Conservation (phyloP, 2,113 vertebrate species). For the Sinosuthora webbiana region DNA sequence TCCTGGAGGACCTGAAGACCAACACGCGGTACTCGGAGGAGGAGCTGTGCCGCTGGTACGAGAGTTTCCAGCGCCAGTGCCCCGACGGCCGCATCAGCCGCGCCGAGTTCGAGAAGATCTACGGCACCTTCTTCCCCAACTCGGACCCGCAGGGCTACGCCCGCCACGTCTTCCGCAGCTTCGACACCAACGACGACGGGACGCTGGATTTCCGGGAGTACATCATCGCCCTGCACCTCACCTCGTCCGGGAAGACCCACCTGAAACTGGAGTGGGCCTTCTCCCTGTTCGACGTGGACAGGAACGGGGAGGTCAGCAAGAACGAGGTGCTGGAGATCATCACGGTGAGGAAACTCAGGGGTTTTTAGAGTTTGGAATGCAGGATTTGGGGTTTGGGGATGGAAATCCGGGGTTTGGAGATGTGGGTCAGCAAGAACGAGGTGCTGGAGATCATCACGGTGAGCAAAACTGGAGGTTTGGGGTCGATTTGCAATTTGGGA, state of each 20-base stretch:
- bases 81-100: constrained; percentile 84
- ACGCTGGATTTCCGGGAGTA: constrained; percentile 94
- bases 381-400: too few species aligned
- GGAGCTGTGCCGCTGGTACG: constrained; percentile 88
- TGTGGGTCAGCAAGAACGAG: too few species aligned
- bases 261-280: constrained; percentile 95
- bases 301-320: constrained; percentile 92
- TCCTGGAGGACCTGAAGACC: constrained; percentile 88
- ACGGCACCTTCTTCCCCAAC: constrained; percentile 88
- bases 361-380: too few species aligned
- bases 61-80: constrained; percentile 88
- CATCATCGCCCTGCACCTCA: constrained; percentile 92
- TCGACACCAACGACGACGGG: constrained; percentile 90
- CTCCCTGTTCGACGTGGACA: constrained; percentile 90
- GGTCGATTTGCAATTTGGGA: too few species aligned
- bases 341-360: constrained; percentile 50
- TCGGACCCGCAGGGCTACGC: constrained; percentile 87
- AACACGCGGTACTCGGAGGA: constrained; percentile 84
- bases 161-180: constrained; percentile 92
- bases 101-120: constrained; percentile 88
- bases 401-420: too few species aligned
- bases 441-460: too few species aligned
- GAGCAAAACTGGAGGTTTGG: too few species aligned
- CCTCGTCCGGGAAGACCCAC: constrained; percentile 80
- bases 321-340: constrained; percentile 83